These are phyloP conservation scores for Hycleus cichorii DNA, from an alignment of 1,140 invertebrate species.

Conservation along the genomic window DNA sequence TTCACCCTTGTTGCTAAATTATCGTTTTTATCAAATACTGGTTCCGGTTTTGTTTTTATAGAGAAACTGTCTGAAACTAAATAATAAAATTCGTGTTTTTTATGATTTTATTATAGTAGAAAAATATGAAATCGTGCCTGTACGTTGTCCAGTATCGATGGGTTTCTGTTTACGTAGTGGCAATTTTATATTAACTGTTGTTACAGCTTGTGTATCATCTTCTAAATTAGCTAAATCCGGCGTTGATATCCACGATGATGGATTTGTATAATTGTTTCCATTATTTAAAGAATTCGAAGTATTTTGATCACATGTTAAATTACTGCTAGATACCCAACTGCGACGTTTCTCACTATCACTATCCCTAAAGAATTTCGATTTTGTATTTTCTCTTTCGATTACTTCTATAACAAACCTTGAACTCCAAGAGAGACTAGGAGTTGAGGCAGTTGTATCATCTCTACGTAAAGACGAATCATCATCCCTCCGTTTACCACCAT, in stretches of 20 bases:
- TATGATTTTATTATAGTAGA: neutral
- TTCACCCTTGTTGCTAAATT: slow-evolving; percentile 32
- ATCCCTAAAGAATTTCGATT: slow-evolving; percentile 19
- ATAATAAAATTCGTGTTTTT: neutral
- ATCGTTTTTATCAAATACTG: slow-evolving; percentile 33
- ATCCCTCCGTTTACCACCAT: slow-evolving; percentile 61
- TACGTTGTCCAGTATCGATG: slow-evolving; percentile 26
- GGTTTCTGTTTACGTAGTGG: slow-evolving; percentile 49
- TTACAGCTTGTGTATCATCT: slow-evolving; percentile 45
- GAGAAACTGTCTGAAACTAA: slow-evolving; percentile 23
- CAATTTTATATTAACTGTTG: slow-evolving; percentile 56
- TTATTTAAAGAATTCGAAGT: slow-evolving; percentile 12
- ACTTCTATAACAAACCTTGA: slow-evolving; percentile 38
- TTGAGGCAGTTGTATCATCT: slow-evolving; percentile 68
- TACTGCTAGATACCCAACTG: slow-evolving; percentile 53
- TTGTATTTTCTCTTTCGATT: neutral
- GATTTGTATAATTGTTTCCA: slow-evolving; percentile 22
- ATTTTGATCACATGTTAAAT: slow-evolving; percentile 35
- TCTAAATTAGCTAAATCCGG: slow-evolving; percentile 56
- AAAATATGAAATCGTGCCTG: slow-evolving; percentile 20
- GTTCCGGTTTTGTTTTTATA: slow-evolving; percentile 21
- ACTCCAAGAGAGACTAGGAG: slow-evolving; percentile 63
- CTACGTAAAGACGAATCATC: slow-evolving; percentile 40
- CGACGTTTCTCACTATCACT: slow-evolving; percentile 20
- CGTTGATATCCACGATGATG: slow-evolving; percentile 63